A percentile compares a stretch with the other conserved stretches of the same genome.
Evolutionary conservation across 2,113 vertebrate species (phyloP).

Genomic region (Lipotes vexillifer): DNA sequence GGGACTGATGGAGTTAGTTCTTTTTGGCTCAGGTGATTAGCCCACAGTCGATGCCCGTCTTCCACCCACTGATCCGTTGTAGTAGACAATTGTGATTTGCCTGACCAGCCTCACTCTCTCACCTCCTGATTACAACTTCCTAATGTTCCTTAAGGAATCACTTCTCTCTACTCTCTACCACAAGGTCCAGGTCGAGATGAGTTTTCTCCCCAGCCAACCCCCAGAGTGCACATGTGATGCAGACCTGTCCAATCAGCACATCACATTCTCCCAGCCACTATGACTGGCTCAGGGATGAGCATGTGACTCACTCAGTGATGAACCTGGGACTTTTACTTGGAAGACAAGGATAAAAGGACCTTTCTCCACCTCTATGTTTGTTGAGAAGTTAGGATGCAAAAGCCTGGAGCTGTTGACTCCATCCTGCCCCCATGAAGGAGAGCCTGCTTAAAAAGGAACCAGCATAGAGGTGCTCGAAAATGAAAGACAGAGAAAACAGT

Average conservation of each 20-base stretch:
- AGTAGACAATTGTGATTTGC: fast-evolving
- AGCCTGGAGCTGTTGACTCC: not conserved
- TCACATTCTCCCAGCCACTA: not conserved
- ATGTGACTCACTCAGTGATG: not conserved
- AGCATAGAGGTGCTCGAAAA: fast-evolving
- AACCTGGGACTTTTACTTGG: not conserved
- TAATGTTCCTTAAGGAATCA: not conserved
- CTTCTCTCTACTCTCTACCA: not conserved
- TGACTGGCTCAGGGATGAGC: not conserved
- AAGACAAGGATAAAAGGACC: not conserved
- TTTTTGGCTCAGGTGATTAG: not conserved
- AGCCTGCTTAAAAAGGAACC: not conserved
- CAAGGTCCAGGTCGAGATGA: not conserved
- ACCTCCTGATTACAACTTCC: not conserved
- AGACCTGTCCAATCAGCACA: not conserved
- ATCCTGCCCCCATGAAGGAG: not conserved
- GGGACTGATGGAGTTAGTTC: not conserved
- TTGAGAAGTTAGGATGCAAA: not conserved
- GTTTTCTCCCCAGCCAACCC: not conserved
- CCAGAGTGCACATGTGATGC: fast-evolving
- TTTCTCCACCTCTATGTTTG: not conserved
- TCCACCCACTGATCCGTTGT: fast-evolving
- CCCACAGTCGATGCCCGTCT: fast-evolving
- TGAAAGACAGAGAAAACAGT: not conserved
- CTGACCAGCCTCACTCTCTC: no score